Evolutionary conservation across 2,797 vertebrate species (phyloP).

Genomic region (Numenius phaeopus): DNA sequence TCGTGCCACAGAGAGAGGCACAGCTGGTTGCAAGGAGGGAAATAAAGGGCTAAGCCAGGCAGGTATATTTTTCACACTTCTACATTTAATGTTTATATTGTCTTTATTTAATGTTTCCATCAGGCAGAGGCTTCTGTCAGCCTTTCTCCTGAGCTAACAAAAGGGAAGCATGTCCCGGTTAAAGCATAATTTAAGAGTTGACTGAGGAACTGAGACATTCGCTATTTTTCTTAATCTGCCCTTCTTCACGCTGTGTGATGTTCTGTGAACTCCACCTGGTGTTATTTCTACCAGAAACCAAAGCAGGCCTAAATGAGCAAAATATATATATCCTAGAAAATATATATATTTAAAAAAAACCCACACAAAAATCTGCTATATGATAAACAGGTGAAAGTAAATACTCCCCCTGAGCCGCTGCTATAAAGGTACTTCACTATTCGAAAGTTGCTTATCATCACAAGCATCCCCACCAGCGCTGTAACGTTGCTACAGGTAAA

Average conservation of each 20-base stretch:
- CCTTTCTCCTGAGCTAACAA: not conserved
- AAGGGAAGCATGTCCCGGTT: not conserved
- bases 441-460: not conserved
- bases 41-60: not conserved
- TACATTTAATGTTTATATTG: not conserved
- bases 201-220: not conserved
- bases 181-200: not conserved
- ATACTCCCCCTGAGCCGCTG: not conserved
- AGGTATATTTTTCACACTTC: not conserved
- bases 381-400: not conserved
- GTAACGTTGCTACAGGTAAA: not conserved
- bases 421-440: not conserved
- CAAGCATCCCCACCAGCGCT: not conserved
- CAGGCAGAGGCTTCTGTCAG: not conserved
- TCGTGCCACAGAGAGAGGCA: not conserved
- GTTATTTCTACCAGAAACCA: not conserved
- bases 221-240: not conserved
- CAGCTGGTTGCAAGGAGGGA: not conserved
- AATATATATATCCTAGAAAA: not conserved
- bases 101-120: not conserved
- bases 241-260: not conserved
- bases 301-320: not conserved
- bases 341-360: not conserved
- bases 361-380: not conserved
- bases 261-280: not conserved